phyloP scores from a whole-genome alignment of 2,113 vertebrate genomes.

The crab-eating macaque (Macaca fascicularis) region DNA sequence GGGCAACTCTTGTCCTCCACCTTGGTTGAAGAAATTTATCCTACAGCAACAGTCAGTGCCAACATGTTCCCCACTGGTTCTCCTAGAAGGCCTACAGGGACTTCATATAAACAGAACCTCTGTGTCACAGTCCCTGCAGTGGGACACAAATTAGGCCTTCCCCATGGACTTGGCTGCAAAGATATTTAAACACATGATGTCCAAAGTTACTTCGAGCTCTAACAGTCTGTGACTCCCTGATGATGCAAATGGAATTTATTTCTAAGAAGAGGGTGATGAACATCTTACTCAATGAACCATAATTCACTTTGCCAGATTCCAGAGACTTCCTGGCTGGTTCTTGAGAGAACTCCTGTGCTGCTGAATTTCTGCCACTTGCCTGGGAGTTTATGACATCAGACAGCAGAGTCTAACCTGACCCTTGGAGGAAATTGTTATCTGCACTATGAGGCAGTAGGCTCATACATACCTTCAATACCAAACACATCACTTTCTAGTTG shows the following conservation, averaged over 20 bases:
- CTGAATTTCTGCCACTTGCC: slow-evolving; percentile 54
- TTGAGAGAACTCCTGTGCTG: not conserved
- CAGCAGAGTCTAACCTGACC: slow-evolving; percentile 45
- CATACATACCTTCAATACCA: slow-evolving; percentile 13
- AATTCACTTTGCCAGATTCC: slow-evolving; percentile 52
- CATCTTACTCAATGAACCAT: slow-evolving; percentile 51
- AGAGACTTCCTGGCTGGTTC: slow-evolving; percentile 31
- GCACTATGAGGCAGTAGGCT: slow-evolving; percentile 2
- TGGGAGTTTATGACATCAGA: slow-evolving; percentile 63
- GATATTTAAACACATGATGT: slow-evolving; percentile 25
- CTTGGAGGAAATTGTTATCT: slow-evolving; percentile 1
- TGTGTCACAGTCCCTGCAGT: not conserved
- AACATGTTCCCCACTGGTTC: not conserved
- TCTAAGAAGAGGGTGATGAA: slow-evolving; percentile 29
- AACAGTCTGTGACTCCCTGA: slow-evolving; percentile 4
- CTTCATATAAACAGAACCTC: slow-evolving; percentile 45
- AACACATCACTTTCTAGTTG: slow-evolving; percentile 36
- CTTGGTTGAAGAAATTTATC: slow-evolving; percentile 46
- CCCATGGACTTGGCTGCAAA: slow-evolving; percentile 12
- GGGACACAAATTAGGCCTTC: not conserved
- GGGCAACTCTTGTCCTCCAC: not conserved
- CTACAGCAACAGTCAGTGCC: not conserved
- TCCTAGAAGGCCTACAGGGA: slow-evolving; percentile 11
- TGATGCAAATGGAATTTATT: slow-evolving; percentile 52
- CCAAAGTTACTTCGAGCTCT: slow-evolving; percentile 27